Conservation (phyloP, 2,888 invertebrate species). For the Trachelus tabidus region DNA sequence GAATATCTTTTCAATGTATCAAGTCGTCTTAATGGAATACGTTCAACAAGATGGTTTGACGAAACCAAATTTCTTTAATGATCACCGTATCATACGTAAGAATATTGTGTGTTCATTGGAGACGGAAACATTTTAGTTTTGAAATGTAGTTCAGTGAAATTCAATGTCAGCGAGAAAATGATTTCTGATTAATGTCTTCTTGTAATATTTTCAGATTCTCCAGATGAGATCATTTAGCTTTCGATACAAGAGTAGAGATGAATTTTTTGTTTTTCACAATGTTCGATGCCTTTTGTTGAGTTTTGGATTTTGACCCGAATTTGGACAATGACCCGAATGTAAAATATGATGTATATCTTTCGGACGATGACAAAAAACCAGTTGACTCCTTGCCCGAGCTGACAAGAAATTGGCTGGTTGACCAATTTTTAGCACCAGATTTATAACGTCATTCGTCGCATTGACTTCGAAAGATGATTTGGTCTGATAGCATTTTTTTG, state of each 20-base stretch:
- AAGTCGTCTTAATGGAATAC: neutral
- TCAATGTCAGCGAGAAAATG: neutral
- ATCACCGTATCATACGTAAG: neutral
- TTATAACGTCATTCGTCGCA: neutral
- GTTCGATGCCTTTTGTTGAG: neutral
- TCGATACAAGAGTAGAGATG: neutral
- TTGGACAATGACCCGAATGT: neutral
- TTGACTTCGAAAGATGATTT: neutral
- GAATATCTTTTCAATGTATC: neutral
- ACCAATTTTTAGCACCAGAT: conserved; percentile 7
- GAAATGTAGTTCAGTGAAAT: neutral
- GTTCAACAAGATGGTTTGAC: neutral
- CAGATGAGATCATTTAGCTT: neutral
- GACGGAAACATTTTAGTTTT: neutral
- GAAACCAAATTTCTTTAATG: neutral
- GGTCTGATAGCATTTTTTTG: neutral
- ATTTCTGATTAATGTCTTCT: neutral
- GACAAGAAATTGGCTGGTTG: conserved; percentile 3
- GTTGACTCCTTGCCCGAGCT: neutral
- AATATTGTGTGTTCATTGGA: neutral
- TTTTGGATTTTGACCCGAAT: neutral
- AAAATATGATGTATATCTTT: neutral
- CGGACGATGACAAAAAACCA: conserved; percentile 2
- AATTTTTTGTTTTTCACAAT: neutral
- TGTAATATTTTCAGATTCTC: neutral